These are phyloP conservation scores for Castor canadensis DNA, from an alignment of 2,113 vertebrate genomes.

Conservation along the genomic window DNA sequence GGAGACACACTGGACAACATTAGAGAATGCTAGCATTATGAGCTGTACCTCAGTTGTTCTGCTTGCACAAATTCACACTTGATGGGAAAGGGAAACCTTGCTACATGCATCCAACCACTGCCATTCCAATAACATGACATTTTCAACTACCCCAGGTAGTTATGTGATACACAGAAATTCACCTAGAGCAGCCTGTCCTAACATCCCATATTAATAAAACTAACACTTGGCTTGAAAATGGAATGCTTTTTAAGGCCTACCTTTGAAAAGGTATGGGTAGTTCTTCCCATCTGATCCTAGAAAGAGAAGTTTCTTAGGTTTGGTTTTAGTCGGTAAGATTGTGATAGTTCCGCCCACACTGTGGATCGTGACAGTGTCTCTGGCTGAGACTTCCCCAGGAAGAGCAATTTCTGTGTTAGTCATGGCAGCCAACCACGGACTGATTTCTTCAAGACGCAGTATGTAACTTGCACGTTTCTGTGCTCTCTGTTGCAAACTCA, in stretches of 20 bases:
- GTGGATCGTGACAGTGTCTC: conserved; percentile 95
- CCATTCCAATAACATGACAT: background rate
- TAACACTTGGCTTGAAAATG: background rate
- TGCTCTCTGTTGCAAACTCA: conserved; percentile 96
- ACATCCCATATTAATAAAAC: background rate
- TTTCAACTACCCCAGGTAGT: background rate
- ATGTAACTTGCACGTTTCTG: conserved; percentile 98
- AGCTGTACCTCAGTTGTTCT: background rate
- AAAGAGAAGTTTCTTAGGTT: conserved; percentile 98
- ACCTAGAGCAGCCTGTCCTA: background rate
- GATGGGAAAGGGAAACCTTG: background rate
- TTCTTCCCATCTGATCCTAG: conserved; percentile 95
- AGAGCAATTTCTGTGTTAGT: conserved; percentile 95
- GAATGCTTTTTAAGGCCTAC: conserved; percentile 74
- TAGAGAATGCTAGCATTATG: background rate
- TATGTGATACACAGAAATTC: background rate
- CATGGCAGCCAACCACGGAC: conserved; percentile 95
- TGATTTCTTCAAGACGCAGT: conserved; percentile 95
- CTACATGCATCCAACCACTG: background rate
- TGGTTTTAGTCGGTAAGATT: conserved; percentile 98
- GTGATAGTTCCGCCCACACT: conserved; percentile 97
- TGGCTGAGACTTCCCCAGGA: conserved; percentile 95
- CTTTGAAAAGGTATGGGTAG: conserved; percentile 99
- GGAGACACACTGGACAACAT: background rate
- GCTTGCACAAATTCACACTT: background rate